phyloP scores from a whole-genome alignment of 2,113 vertebrate species.

The Chrysemys picta region DNA sequence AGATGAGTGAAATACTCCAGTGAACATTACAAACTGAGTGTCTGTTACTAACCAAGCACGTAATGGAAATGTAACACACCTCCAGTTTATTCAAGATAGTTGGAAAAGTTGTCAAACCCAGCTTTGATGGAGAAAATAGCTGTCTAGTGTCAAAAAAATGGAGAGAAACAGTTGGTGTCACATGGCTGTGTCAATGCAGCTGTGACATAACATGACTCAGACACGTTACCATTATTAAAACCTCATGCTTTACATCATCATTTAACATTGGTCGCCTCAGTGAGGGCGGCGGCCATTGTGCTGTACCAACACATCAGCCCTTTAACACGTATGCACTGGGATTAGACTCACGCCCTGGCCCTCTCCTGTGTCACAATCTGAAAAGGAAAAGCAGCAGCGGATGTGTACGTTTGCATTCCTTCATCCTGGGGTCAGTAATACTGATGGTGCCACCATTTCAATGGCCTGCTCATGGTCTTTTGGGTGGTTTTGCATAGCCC shows the following conservation, averaged over 20 bases:
- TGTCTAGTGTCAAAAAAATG: neutral
- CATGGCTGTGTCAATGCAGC: neutral
- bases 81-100: neutral
- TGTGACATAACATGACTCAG: neutral
- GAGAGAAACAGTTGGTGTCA: neutral
- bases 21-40: neutral
- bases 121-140: neutral
- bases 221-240: neutral
- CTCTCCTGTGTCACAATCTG: neutral
- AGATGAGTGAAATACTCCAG: neutral
- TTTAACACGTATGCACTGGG: neutral
- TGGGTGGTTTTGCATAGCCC: neutral
- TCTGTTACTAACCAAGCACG: neutral
- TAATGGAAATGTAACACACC: neutral
- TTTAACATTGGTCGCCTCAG: neutral
- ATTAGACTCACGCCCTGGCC: neutral
- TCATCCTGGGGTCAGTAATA: neutral
- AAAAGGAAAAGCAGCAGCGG: neutral
- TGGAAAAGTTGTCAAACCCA: neutral
- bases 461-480: neutral
- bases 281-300: neutral
- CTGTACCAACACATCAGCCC: neutral
- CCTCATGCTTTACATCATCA: neutral
- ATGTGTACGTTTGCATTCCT: neutral
- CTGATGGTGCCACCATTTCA: neutral